Evolutionary conservation across 2,888 invertebrate genomes (phyloP), one percentile per base, ranked within the genome.

Genomic region (Rhamphomyia laevipes): DNA sequence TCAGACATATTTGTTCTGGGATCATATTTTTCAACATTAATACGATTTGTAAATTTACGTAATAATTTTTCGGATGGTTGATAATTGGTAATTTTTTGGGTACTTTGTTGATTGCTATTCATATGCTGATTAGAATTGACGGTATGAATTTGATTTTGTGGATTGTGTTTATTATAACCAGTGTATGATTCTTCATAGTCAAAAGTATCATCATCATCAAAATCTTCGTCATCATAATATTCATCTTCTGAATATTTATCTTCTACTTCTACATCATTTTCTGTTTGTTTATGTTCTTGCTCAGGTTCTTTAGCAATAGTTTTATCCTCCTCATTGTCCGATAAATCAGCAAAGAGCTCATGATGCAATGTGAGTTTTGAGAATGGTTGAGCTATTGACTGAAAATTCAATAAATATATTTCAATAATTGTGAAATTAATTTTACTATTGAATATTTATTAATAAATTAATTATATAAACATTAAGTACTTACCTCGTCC

Each of bases 41-140:
- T 87, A 71, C 84, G 89, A 55, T 86, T 79, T 0, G 82, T 73
- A 63, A 81, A 91, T 61, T 83, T 86, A 53, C 82, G 81, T 52
- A 88, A 80, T 0, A 89, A 63, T 60, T 92, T 91, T 51, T 90
- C 88, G 30, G 76, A 76, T 0, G 91, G 89, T 64, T 92, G 91
- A 61, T 76, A 89, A 50, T 74, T 77, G 44, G 71, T 76, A 9
- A 84, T 59, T 68, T 82, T 84, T 45, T 73, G 77, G 1, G 79
- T 75, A 15, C 67, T 66, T 38, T 65, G 66, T 66, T 82, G 81
- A 3, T 70, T 59, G n/a, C n/a, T n/a, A 61, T 82, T 82, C 12
- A 56, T 56, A 52, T 59, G 55, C 1, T 44, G 35, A 51, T 48
- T 49, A 51, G 38, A 18, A 46, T 47, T 43, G 9, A 41, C 21